Percentiles rank a stretch among this genome's conserved stretches.
Conservation (phyloP, 2,113 vertebrate genomes). For the Capreolus pygargus region DNA sequence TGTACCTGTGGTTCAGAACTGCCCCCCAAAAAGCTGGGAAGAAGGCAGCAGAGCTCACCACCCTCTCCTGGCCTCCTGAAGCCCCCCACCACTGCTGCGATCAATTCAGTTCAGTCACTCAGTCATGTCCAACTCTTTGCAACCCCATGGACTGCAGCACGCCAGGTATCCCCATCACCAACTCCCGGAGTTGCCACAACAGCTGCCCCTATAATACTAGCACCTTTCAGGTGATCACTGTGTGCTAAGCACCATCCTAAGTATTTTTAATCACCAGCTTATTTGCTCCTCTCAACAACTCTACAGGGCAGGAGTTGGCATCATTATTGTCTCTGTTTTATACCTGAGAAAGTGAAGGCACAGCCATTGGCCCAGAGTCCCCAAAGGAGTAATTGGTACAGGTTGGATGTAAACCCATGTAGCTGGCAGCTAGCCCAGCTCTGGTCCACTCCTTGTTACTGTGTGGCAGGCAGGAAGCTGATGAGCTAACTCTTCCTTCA, state of each 20-base stretch:
- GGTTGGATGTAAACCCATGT: not conserved
- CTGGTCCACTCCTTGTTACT: not conserved
- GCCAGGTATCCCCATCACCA: not conserved
- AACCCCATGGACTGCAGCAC: not conserved
- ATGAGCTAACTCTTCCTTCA: not conserved
- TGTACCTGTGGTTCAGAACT: not conserved
- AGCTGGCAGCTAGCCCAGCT: not conserved
- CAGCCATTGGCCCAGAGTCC: not conserved
- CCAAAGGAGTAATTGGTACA: not conserved
- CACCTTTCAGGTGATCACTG: not conserved
- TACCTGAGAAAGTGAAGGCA: not conserved
- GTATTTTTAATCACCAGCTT: not conserved
- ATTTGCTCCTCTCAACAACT: not conserved
- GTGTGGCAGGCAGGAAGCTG: not conserved
- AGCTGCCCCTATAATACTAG: not conserved
- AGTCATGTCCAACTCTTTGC: fast-evolving
- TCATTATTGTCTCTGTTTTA: not conserved
- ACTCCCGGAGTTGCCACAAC: not conserved
- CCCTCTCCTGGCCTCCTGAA: not conserved
- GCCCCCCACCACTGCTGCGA: not conserved
- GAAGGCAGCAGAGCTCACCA: fast-evolving
- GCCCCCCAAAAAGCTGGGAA: no score
- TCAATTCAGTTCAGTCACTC: not conserved
- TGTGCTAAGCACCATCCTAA: not conserved
- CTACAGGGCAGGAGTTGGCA: no score